phyloP scores from a whole-genome alignment of 2,888 invertebrate species.

The Muschampia plurimacula region DNA sequence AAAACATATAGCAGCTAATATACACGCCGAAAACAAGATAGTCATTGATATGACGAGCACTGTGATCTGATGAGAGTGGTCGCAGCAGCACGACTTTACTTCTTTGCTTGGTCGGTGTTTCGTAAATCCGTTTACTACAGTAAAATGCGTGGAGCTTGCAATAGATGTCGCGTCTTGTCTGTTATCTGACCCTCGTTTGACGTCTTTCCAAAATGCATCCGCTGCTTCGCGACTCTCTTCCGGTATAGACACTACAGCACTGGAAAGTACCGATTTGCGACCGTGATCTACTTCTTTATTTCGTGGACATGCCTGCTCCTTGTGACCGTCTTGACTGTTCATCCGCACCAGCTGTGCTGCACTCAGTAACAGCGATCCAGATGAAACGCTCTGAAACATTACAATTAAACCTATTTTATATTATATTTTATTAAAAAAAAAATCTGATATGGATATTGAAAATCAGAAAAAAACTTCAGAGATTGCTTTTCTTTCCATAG shows the following conservation, averaged over 20 bases:
- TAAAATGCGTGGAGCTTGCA: conserved; percentile 95
- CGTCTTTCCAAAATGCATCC: conserved; percentile 77
- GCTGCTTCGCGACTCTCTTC: conserved; percentile 70
- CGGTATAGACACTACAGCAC: conserved; percentile 74
- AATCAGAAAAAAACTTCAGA: too few species aligned
- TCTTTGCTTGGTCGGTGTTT: conserved; percentile 87
- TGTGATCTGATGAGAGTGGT: conserved; percentile 91
- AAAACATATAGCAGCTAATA: conserved; percentile 92
- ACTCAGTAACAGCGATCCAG: conserved; percentile 91
- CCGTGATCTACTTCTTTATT: conserved; percentile 70
- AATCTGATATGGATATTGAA: too few species aligned
- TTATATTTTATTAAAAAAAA: too few species aligned
- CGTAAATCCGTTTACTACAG: conserved; percentile 92
- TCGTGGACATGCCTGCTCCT: conserved; percentile 70
- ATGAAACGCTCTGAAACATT: conserved; percentile 89
- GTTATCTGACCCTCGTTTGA: conserved; percentile 79
- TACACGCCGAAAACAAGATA: conserved; percentile 91
- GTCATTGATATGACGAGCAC: conserved; percentile 94
- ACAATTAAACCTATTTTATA: background rate
- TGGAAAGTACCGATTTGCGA: conserved; percentile 61
- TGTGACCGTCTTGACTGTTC: conserved; percentile 72
- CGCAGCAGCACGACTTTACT: conserved; percentile 89
- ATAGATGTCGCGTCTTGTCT: conserved; percentile 89
- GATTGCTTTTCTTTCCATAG: too few species aligned
- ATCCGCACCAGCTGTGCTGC: conserved; percentile 90